Evolutionary conservation across 2,113 vertebrate genomes (phyloP), one percentile per base, ranked within the genome.

Genomic region (Pipra filicauda): DNA sequence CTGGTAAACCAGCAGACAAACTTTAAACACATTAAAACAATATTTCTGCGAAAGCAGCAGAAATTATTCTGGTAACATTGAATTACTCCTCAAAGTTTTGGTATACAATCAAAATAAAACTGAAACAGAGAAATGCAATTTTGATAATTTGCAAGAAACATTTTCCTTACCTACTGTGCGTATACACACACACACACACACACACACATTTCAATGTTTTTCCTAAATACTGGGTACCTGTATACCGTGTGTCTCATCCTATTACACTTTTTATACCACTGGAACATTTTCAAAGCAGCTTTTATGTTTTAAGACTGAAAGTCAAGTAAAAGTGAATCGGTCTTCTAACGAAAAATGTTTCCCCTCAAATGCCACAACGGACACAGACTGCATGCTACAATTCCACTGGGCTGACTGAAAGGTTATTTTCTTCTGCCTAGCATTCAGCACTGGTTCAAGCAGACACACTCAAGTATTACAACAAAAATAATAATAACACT

Each of bases 351-450:
- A 82, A 89, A 57, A 80, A 51, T 4, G 26, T 55, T 75, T 83
- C 18, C 19, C 43, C 16, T 30, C 16, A 41, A 65, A 81, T 52
- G 55, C 51, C 46, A 52, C 27, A 31, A 26, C 1, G 43, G 57
- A 71, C n/a, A 65, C 3, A 55, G 76, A 59, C 7, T 0, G 0
- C 9, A 52, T 3, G 2, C 48, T 41, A 41, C 23, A 70, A 22
- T 67, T 74, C 49, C 35, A 75, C 61, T 61, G 28, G 15, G 15
- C 37, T 78, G 44, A 77, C 1, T 76, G 9, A 51, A 90, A 49
- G n/a, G 72, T 16, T 0, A 1, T 43, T 77, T 86, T 87, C 54
- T 86, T 84, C 39, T 79, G 39, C 27, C 35, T 51, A 67, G 90
- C 7, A 64, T 31, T 57, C 8, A 33, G 16, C 28, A n/a, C 51